phyloP scores from a whole-genome alignment of 2,113 vertebrate species.

The Chionis minor region DNA sequence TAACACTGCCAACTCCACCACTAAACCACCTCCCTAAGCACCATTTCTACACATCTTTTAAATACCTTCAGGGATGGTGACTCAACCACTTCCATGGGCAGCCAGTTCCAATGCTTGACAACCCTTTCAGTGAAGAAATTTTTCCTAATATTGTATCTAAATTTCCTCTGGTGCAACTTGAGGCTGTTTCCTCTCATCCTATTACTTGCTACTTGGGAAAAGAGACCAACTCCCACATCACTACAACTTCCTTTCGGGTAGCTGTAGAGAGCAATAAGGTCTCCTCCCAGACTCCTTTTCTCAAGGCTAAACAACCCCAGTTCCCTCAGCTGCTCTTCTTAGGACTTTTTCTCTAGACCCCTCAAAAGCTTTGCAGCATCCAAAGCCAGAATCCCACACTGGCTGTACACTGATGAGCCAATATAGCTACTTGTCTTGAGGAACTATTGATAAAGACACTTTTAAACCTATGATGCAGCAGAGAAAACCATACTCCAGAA shows the following conservation, averaged over 20 bases:
- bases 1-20: neutral
- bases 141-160: neutral
- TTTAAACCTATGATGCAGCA: neutral
- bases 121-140: neutral
- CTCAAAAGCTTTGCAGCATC: neutral
- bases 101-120: neutral
- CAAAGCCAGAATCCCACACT: neutral
- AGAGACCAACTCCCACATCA: neutral
- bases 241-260: neutral
- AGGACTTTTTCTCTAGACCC: neutral
- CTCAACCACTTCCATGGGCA: neutral
- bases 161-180: neutral
- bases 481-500: neutral
- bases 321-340: neutral
- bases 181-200: neutral
- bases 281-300: neutral
- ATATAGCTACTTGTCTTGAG: neutral
- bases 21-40: neutral
- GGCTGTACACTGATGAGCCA: neutral
- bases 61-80: neutral
- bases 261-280: neutral
- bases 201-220: neutral
- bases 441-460: neutral
- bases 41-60: neutral
- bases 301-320: neutral